phyloP scores from a whole-genome alignment of 2,113 vertebrate genomes.

The Chinchilla lanigera region DNA sequence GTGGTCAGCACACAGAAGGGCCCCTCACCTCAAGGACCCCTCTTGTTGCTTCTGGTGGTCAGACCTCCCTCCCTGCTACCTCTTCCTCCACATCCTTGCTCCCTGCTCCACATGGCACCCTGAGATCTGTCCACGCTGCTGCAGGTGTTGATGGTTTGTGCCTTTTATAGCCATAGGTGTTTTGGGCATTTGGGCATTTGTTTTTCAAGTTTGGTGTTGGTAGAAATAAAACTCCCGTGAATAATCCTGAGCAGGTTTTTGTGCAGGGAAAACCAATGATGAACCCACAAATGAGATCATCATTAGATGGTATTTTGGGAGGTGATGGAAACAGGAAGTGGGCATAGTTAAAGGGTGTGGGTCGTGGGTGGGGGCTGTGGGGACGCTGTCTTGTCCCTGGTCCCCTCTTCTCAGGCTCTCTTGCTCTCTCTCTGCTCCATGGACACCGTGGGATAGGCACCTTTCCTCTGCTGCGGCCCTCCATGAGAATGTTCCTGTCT shows the following conservation, averaged over 20 bases:
- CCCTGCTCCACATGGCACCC: background rate
- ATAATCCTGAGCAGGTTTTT: background rate
- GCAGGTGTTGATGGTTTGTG: background rate
- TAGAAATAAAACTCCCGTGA: background rate
- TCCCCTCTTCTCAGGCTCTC: background rate
- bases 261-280: background rate
- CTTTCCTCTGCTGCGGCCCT: background rate
- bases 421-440: background rate
- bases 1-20: background rate
- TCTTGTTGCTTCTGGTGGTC: background rate
- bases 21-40: background rate
- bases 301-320: background rate
- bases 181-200: background rate
- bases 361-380: background rate
- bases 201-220: background rate
- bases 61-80: background rate
- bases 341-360: background rate
- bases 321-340: background rate
- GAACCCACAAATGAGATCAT: background rate
- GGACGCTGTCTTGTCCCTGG: background rate
- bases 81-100: background rate
- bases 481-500: background rate
- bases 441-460: background rate
- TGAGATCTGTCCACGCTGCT: background rate
- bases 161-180: background rate